Evolutionary conservation across 2,888 invertebrate species (phyloP), one percentile per base, ranked within the genome.

Genomic region (Danaus chrysippus): DNA sequence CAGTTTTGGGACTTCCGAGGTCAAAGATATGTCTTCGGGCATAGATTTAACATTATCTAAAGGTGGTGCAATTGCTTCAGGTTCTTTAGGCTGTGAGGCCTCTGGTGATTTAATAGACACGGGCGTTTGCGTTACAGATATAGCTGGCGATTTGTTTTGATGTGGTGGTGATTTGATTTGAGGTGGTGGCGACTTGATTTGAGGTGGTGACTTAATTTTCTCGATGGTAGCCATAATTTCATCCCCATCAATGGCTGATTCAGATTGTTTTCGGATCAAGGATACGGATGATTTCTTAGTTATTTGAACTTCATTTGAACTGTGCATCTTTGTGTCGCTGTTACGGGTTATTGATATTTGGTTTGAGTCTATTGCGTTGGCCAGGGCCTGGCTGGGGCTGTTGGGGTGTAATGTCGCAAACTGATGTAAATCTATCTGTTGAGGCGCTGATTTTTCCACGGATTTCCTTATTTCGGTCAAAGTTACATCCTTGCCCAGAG

Each of bases 391-490:
- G 42, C 70, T 81, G 3, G 83, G 70, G 43, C 74, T 82, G 52
- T 79, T 82, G 1, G 88, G 84, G 57, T 87, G 89, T 23, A 89
- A 70, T 10, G 84, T 84, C 1, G 90, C 86, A 60, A 88, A 85
- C 62, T 87, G 87, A 67, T 89, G 86, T 53, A 90, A 71, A 59
- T 88, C 90, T 13, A 86, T 79, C 56, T 78, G 84, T 13, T 82
- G 68, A 0, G 83, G 67, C 5, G 75, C 73, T 9, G 81, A 71
- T 68, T 87, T 91, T 49, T 91, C 91, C 11, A 84, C 87, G 10
- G 91, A 88, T 68, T 91, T 91, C 66, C 88, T 83, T 65, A 91
- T 86, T 73, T 91, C 91, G 59, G 90, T 91, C 63, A 91, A 73
- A 15, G 91, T 91, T 15, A 91, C 90, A 76, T 91, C 91, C 69